Base-by-base conservation (phyloP, 2,888 invertebrate genomes). In the Cheilosia impressa region DNA sequence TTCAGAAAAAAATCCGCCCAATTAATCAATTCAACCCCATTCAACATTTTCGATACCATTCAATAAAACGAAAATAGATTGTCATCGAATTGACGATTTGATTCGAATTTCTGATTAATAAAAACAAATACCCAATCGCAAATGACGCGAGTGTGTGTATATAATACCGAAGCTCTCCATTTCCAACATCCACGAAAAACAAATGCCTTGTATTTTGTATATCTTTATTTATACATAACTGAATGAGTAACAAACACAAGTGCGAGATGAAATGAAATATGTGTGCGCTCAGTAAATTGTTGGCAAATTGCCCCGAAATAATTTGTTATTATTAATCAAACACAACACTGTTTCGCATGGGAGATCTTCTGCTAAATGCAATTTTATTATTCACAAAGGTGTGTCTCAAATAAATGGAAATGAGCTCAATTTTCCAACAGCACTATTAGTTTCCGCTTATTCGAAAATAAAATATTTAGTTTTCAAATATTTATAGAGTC, bases 321-420 rank as follows among this genome's bases (percentile, higher is more conserved):
- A 69, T 65, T 63, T 76, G 68, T 81, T 50, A 43, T 79, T 72
- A 73, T 60, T 66, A 65, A 55, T 43, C 27, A 65, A 65, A 75
- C 5, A 65, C 38, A 34, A 41, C 10, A 27, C 34, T 17, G 47
- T 38, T 60, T 38, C 38, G 22, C 38, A 47, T 58, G 58, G 38
- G 24, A 50, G 15, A 38, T 43, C 17, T 60, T 58, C n/a, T 55
- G 31, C 17, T 43, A 68, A 68, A 55, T 68, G 38, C 38, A 60
- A 58, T 57, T 38, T 50, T 58, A 60, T 58, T 71, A 50, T 71
- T 1, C 19, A 22, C 19, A 66, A 41, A 66, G 52, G 17, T 66
- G 38, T 41, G 38, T 53, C 17, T 50, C 19, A 31, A 0, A 38
- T 19, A 34, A 17, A 57, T n/a, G 19, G 19, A 13, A 57, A 57